phyloP scores from a whole-genome alignment of 2,888 invertebrate species.

The Slavum lentiscoides region DNA sequence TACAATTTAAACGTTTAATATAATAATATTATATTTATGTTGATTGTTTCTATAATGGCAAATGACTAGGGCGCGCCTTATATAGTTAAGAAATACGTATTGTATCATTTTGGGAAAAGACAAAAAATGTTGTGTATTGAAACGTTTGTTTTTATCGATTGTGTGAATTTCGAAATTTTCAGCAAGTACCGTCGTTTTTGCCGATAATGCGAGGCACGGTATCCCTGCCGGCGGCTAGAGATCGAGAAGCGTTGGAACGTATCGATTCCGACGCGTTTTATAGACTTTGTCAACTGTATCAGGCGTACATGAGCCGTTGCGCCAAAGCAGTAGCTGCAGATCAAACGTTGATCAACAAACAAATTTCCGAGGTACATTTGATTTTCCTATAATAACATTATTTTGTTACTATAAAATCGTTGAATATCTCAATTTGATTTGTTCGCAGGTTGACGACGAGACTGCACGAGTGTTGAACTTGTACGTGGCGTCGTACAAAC shows the following conservation, averaged over 20 bases:
- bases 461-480: slow-evolving; percentile 70
- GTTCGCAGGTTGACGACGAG: slow-evolving; percentile 71
- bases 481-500: slow-evolving; percentile 80
- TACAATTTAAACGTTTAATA: too few species aligned
- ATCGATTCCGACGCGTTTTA: slow-evolving; percentile 72
- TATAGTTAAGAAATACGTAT: too few species aligned
- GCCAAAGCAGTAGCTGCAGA: slow-evolving; percentile 81
- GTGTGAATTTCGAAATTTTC: slow-evolving; percentile 56
- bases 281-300: slow-evolving; percentile 77
- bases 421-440: slow-evolving; percentile 52
- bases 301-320: slow-evolving; percentile 80
- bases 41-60: not conserved
- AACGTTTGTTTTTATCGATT: not conserved
- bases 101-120: too few species aligned
- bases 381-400: slow-evolving; percentile 55
- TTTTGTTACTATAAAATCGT: not conserved
- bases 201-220: slow-evolving; percentile 90
- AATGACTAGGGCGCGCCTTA: slow-evolving; percentile 24
- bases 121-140: too few species aligned
- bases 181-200: slow-evolving; percentile 87
- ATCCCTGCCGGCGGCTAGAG: slow-evolving; percentile 78
- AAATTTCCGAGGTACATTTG: slow-evolving; percentile 72
- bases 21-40: not conserved
- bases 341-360: slow-evolving; percentile 73
- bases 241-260: slow-evolving; percentile 84